Base-by-base conservation (phyloP, 1,140 invertebrate species). In the Phthorimaea operculella region DNA sequence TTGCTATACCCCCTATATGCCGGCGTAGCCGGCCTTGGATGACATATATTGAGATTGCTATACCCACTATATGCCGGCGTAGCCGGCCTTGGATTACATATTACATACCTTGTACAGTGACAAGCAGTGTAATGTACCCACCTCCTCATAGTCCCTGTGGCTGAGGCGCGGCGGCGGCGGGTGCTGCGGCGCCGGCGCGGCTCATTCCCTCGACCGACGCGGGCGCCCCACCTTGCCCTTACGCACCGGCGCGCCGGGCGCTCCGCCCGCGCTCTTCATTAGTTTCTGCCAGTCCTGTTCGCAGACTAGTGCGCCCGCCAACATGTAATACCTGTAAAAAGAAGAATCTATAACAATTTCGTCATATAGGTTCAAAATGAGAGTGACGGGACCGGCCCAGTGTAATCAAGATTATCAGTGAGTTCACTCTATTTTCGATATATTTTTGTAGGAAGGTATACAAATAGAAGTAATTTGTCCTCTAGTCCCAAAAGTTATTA, bases 251-350 rank as follows among this genome's bases (percentile, higher is more conserved):
- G 89, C 88, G 33, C 90, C 89, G 45, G 87, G 84, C 60, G 87
- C 87, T 42, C 89, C 84, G 60, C 89, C 87, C 18, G 89, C 89
- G 63, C 86, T 88, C 84, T 96, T 96, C 74, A 95, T 88, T 71
- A 96, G 88, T 86, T 96, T 96, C 75, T 95, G 93, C 90, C 94
- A 96, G 87, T 96, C 95, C 83, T 95, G 92, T 85, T 97, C 95
- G 88, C 95, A 96, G 21, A 96, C 90, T 62, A 95, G 88, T 66
- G 90, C 91, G 36, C 94, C 94, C 63, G 93, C 92, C 62, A 96
- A 82, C 83, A 96, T 90, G 76, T 94, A 93, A 86, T 95, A 96
- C 83, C 92, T 92, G 70, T 14, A 74, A 70, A 54, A 16, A 14
- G 16, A 48, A 3, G n/a, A 16, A 16, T 48, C 14, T 42, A 42